Base-by-base conservation (phyloP, 1,140 invertebrate genomes). In the Leptestheria dahalacensis region DNA sequence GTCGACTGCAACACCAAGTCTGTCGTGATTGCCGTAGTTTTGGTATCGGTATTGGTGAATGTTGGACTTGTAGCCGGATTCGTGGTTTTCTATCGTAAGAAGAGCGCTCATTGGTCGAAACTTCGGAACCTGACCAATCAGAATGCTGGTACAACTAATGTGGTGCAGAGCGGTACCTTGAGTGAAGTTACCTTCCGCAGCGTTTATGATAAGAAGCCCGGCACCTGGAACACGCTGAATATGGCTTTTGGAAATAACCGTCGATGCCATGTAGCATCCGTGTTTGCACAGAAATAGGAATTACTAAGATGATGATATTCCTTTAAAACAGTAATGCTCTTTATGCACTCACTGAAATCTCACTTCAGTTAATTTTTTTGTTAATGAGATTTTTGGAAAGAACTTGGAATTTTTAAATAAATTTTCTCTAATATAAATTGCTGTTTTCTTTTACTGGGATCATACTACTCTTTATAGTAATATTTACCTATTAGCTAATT, bases 81-180 rank as follows among this genome's bases (percentile, higher is more conserved):
- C 24, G 65, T 65, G 58, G 64, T 66, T 29, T 71, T 69, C 50
- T 72, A 69, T 58, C 65, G 69, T 41, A 64, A 65, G 52, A 67
- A 68, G 46, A 63, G 66, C 48, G 64, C 65, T 24, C 57, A 65
- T 10, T 68, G 68, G 67, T 9, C 6, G 6, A 49, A 50, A 4
- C 67, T 66, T 50, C 41, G 50, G 18, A 57, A 24, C 11, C 64
- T 63, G 23, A 24, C 58, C 20, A n/a, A n/a, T n/a, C 56, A 62
- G 20, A 41, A 41, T 41, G 6, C 33, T 41, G 33, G 6, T 15
- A 6, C 33, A 9, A 15, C 15, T 15, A 6, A 6, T 15, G 33
- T 41, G 15, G 15, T 6, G 15, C 33, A 41, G 15, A 41, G 33
- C 33, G 61, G 63, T 33, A 23, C 61, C 15, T 58, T 29, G 18